phyloP scores from a whole-genome alignment of 1,140 invertebrate genomes.

The Nephila pilipes region DNA sequence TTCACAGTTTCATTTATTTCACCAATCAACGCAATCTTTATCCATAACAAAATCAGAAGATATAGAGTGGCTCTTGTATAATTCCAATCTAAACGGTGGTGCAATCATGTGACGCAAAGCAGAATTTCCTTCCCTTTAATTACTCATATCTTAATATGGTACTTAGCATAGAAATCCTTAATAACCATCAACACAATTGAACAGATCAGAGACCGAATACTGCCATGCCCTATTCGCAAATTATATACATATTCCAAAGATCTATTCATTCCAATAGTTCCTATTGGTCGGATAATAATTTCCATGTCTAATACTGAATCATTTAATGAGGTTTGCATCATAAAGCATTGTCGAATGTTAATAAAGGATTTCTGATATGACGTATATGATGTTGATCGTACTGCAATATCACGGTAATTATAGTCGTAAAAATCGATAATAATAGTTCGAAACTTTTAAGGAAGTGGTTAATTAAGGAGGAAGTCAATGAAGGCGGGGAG shows the following conservation, averaged over 20 bases:
- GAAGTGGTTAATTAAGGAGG: too few relatives aligned
- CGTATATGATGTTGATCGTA: background rate
- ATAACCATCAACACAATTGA: background rate
- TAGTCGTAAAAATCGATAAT: too few relatives aligned
- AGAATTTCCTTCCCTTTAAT: background rate
- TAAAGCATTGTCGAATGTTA: background rate
- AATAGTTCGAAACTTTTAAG: too few relatives aligned
- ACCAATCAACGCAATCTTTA: too few relatives aligned
- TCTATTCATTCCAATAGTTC: background rate
- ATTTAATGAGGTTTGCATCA: background rate
- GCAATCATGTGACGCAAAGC: background rate
- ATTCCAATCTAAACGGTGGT: too few relatives aligned
- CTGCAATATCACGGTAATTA: too few relatives aligned
- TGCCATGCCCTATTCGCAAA: background rate
- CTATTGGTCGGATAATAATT: background rate
- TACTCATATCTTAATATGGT: background rate
- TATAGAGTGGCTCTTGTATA: too few relatives aligned
- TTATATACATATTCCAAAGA: background rate
- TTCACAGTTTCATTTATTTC: too few relatives aligned
- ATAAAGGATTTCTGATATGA: background rate
- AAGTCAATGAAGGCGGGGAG: too few relatives aligned
- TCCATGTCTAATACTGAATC: background rate
- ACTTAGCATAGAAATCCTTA: background rate
- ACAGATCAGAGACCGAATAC: background rate
- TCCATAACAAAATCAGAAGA: too few relatives aligned